Evolutionary conservation across 2,888 invertebrate species (phyloP).

Genomic region (Mythimna ferrago): DNA sequence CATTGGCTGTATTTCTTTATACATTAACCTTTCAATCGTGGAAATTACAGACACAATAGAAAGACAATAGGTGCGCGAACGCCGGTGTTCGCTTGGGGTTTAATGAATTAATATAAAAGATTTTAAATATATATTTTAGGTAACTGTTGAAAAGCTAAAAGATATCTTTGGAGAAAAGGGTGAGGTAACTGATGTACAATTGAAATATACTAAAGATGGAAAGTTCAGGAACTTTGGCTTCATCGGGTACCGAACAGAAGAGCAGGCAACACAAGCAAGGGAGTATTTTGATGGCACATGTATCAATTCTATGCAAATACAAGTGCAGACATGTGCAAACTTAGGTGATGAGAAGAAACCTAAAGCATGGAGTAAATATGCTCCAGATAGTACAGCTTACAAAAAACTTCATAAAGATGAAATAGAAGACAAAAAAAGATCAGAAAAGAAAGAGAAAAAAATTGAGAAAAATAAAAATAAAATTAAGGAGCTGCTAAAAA

Average conservation of each 20-base stretch:
- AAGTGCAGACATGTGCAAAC: slow-evolving; percentile 93
- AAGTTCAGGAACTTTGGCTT: slow-evolving; percentile 98
- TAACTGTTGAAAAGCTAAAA: slow-evolving; percentile 94
- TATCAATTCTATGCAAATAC: slow-evolving; percentile 95
- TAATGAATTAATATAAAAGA: no score
- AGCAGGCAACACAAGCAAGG: slow-evolving; percentile 94
- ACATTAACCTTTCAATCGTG: no score
- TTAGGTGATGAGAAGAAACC: slow-evolving; percentile 94
- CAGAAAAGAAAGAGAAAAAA: slow-evolving; percentile 77
- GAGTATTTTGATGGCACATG: slow-evolving; percentile 96
- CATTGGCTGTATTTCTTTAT: no score
- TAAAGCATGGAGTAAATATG: slow-evolving; percentile 98
- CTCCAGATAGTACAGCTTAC: slow-evolving; percentile 93
- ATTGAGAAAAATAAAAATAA: slow-evolving; percentile 87
- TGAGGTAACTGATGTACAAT: slow-evolving; percentile 97
- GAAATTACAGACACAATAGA: no score
- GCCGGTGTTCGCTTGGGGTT: no score
- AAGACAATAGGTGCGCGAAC: no score
- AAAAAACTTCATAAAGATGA: slow-evolving; percentile 88
- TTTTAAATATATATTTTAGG: slow-evolving; percentile 87
- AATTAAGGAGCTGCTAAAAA: slow-evolving; percentile 92
- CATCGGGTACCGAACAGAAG: slow-evolving; percentile 96
- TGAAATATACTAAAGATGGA: slow-evolving; percentile 98
- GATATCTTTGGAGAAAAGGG: slow-evolving; percentile 95
- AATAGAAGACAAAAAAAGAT: slow-evolving; percentile 78